Evolutionary conservation across 2,113 vertebrate genomes (phyloP).

Genomic region (Istiophorus platypterus): DNA sequence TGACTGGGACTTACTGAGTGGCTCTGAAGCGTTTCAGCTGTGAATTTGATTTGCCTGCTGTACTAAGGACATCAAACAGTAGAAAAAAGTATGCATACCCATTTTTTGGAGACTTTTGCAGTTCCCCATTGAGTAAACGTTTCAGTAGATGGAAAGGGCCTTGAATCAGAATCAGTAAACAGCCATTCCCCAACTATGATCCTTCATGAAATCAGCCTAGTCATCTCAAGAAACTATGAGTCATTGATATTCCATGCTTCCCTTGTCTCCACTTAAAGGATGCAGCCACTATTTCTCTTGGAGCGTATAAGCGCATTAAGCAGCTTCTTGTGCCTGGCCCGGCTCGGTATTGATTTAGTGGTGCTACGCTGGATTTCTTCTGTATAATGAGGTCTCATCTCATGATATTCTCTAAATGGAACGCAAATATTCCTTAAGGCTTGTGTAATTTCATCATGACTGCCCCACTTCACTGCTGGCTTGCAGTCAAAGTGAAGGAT

Average conservation of each 20-base stretch:
- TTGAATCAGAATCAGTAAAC: constrained; percentile 28
- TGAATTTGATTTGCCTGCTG: constrained; percentile 30
- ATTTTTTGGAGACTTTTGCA: background rate
- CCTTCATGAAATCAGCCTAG: constrained; percentile 31
- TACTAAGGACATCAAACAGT: constrained; percentile 8
- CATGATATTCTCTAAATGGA: constrained; percentile 73
- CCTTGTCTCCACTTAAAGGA: constrained; percentile 50
- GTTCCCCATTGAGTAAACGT: constrained; percentile 9
- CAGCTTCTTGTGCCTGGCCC: constrained; percentile 27
- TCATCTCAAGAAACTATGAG: constrained; percentile 37
- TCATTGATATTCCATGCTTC: constrained; percentile 61
- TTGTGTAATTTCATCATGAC: constrained; percentile 77
- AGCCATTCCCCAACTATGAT: constrained; percentile 37
- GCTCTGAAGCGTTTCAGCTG: constrained; percentile 21
- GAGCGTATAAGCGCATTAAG: constrained; percentile 62
- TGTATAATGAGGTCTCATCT: constrained; percentile 76
- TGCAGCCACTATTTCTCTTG: constrained; percentile 56
- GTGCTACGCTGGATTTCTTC: constrained; percentile 71
- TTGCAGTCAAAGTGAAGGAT: constrained; percentile 59
- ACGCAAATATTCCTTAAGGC: constrained; percentile 76
- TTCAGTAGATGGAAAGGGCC: constrained; percentile 2
- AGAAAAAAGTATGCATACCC: background rate
- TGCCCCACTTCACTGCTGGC: constrained; percentile 62
- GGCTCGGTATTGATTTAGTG: constrained; percentile 72
- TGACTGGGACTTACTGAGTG: constrained; percentile 33